Evolutionary conservation across 2,797 vertebrate genomes (phyloP).

Genomic region (Cuniculus paca): DNA sequence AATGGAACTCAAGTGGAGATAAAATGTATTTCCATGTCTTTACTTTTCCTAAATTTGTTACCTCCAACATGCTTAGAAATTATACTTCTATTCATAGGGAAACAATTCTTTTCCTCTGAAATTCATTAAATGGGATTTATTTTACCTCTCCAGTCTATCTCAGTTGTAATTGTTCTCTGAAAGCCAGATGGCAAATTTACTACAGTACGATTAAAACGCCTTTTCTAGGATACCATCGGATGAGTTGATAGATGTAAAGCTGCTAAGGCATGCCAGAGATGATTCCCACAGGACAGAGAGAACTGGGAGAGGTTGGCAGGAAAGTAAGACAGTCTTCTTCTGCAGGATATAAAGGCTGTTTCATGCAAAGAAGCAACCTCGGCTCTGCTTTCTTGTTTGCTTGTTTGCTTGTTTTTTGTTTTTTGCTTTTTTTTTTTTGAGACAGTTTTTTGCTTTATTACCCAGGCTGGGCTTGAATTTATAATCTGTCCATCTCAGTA

Average conservation of each 20-base stretch:
- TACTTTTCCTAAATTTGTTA: conserved; percentile 55
- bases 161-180: background rate
- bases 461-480: background rate
- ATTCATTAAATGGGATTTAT: conserved; percentile 9
- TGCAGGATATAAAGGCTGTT: background rate
- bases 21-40: conserved; percentile 33
- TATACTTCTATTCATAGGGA: conserved; percentile 36
- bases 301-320: background rate
- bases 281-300: background rate
- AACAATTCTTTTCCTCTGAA: conserved; percentile 1
- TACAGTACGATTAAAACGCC: background rate
- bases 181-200: background rate
- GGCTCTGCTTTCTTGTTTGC: background rate
- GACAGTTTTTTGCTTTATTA: background rate
- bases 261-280: background rate
- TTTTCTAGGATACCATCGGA: background rate
- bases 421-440: background rate
- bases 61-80: conserved; percentile 49
- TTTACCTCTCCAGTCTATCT: background rate
- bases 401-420: background rate
- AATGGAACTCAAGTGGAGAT: conserved; percentile 17
- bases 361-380: background rate
- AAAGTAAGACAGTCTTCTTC: background rate
- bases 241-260: background rate
- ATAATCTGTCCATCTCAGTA: background rate